phyloP scores from a whole-genome alignment of 37 sponge, comb jelly and placozoan genomes.

The Lycopodina hypogea region DNA sequence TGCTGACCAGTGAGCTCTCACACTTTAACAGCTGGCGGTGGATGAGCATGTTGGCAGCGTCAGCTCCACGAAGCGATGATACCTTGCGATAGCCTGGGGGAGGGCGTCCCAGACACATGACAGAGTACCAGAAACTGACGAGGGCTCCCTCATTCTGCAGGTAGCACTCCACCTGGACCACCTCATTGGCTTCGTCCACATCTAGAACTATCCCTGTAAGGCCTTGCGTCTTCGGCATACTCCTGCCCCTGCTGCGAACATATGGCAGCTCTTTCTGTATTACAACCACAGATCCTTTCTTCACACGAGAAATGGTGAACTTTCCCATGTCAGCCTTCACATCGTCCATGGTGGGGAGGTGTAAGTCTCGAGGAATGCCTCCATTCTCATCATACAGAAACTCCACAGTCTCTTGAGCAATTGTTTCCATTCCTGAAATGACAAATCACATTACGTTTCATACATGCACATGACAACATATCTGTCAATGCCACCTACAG shows the following conservation, averaged over 20 bases:
- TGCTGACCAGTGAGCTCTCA: constrained; percentile 54
- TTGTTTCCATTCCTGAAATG: constrained; percentile 91
- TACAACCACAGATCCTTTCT: constrained; percentile 71
- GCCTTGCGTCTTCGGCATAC: constrained; percentile 91
- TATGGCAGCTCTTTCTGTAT: constrained; percentile 57
- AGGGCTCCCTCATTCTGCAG: constrained; percentile 88
- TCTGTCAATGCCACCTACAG: neutral
- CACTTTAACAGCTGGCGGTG: constrained; percentile 70
- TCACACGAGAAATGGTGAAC: constrained; percentile 63
- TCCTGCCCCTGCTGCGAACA: constrained; percentile 61
- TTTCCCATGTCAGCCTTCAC: constrained; percentile 89
- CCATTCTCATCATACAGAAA: constrained; percentile 96
- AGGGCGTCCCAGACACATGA: constrained; percentile 81
- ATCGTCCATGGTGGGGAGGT: constrained; percentile 89
- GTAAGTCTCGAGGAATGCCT: constrained; percentile 83
- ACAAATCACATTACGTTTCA: no score
- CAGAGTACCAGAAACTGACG: constrained; percentile 94
- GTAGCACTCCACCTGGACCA: constrained; percentile 95
- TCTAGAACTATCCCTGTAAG: constrained; percentile 77
- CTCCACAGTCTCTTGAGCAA: constrained; percentile 94
- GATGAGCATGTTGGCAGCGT: constrained; percentile 62
- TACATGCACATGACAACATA: neutral
- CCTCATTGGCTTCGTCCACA: constrained; percentile 66
- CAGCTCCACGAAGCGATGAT: constrained; percentile 59
- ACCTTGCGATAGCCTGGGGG: constrained; percentile 77